Conservation (phyloP, 2,888 invertebrate genomes). For the Subacronicta megacephala region DNA sequence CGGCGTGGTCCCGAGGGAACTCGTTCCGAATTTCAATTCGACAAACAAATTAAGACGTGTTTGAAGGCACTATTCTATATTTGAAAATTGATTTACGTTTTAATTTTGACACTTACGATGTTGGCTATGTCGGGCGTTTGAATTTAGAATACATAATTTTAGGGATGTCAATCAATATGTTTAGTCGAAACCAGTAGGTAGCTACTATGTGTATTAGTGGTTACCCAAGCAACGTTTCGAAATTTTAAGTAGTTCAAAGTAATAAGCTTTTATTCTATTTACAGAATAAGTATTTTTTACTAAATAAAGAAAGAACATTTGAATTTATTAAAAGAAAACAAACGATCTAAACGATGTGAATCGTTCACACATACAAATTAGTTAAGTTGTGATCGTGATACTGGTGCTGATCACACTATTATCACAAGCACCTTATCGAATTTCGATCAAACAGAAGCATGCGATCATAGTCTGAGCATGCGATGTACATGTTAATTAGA, state of each 20-base stretch:
- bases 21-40: constrained; percentile 81
- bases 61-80: constrained; percentile 52
- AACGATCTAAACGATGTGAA: constrained; percentile 49
- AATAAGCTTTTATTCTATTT: neutral
- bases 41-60: constrained; percentile 74
- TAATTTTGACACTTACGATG: no score
- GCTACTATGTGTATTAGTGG: no score
- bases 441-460: constrained; percentile 62
- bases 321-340: constrained; percentile 36
- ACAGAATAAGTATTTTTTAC: constrained; percentile 15
- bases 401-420: constrained; percentile 65
- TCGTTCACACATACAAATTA: constrained; percentile 75
- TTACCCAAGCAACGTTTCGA: no score
- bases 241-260: neutral
- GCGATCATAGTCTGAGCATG: constrained; percentile 11
- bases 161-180: no score
- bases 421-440: constrained; percentile 66
- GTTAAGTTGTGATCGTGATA: constrained; percentile 60
- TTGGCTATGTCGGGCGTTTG: constrained; percentile 14
- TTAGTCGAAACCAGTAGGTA: no score
- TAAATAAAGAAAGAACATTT: constrained; percentile 5
- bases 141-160: neutral
- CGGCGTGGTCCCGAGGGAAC: constrained; percentile 72
- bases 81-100: constrained; percentile 54
- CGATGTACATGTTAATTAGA: constrained; percentile 16